Conservation (phyloP, 92 coral and sea anemone species). For the Micromussa lordhowensis region DNA sequence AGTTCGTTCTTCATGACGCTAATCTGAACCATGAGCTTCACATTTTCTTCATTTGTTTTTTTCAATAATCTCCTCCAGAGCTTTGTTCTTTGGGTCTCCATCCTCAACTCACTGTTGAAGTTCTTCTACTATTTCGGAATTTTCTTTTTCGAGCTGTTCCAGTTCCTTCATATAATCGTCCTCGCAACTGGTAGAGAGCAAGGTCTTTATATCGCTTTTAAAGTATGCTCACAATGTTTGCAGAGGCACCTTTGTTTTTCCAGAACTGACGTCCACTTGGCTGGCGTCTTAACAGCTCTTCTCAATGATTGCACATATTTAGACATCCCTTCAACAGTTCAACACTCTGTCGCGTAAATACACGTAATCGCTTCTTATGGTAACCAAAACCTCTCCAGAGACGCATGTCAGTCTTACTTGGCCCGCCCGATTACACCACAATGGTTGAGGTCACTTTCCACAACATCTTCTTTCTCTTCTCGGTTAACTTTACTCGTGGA, state of each 20-base stretch:
- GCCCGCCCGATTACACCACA: neutral
- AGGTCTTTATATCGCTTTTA: neutral
- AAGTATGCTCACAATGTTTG: neutral
- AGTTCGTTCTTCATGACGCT: neutral
- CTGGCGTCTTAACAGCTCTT: no score
- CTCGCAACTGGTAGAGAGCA: neutral
- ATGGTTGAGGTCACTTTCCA: neutral
- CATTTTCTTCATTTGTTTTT: slow-evolving; percentile 13
- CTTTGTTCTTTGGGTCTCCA: neutral
- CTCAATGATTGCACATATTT: no score
- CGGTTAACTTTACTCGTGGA: neutral
- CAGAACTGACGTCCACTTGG: no score
- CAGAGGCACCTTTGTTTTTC: no score
- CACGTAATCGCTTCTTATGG: no score
- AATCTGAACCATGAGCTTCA: neutral
- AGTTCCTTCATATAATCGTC: neutral
- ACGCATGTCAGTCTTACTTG: no score
- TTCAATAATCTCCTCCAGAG: neutral
- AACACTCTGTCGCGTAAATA: no score
- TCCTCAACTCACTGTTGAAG: slow-evolving; percentile 9
- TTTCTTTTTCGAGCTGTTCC: neutral
- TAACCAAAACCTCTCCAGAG: no score
- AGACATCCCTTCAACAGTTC: no score
- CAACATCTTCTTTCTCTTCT: neutral
- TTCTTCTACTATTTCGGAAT: neutral